A percentile compares a stretch with the other conserved stretches of the same genome.
Conservation (phyloP, 2,888 invertebrate species). For the Drosophila setosimentum region DNA sequence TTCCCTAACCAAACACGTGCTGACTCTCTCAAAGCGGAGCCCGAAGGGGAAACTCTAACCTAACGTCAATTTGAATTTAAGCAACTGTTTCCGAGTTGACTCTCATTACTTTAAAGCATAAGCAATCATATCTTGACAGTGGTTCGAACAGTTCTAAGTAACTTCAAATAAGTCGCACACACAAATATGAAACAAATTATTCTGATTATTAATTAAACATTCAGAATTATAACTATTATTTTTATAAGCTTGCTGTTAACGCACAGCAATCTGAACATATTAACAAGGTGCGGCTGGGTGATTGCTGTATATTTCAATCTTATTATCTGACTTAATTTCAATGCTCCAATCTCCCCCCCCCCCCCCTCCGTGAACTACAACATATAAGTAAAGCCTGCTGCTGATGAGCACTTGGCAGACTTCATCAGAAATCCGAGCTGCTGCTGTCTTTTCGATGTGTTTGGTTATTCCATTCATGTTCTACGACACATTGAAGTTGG, state of each 20-base stretch:
- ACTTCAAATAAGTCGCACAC: neutral
- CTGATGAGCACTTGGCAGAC: conserved; percentile 72
- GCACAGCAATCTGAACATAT: conserved; percentile 5
- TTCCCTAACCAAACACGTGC: neutral
- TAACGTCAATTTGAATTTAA: neutral
- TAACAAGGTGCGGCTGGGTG: conserved; percentile 50
- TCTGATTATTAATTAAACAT: too few species aligned
- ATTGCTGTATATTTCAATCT: conserved; percentile 38
- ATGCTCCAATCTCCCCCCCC: neutral
- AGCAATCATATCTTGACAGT: accelerated
- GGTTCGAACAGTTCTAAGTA: neutral
- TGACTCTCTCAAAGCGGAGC: neutral
- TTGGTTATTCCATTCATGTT: conserved; percentile 16
- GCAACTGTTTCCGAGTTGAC: too few species aligned
- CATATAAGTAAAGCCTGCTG: conserved; percentile 7
- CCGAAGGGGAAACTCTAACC: neutral
- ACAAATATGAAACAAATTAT: neutral
- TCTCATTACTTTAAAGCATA: neutral
- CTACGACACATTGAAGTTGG: conserved; percentile 27
- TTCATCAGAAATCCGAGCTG: conserved; percentile 55
- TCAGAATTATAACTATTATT: neutral
- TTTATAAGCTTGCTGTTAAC: neutral
- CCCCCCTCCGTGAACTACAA: neutral
- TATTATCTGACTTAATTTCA: conserved; percentile 14
- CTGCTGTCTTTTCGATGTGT: conserved; percentile 40